Evolutionary conservation across 92 coral and sea anemone species (phyloP).

Genomic region (Porites lobata): DNA sequence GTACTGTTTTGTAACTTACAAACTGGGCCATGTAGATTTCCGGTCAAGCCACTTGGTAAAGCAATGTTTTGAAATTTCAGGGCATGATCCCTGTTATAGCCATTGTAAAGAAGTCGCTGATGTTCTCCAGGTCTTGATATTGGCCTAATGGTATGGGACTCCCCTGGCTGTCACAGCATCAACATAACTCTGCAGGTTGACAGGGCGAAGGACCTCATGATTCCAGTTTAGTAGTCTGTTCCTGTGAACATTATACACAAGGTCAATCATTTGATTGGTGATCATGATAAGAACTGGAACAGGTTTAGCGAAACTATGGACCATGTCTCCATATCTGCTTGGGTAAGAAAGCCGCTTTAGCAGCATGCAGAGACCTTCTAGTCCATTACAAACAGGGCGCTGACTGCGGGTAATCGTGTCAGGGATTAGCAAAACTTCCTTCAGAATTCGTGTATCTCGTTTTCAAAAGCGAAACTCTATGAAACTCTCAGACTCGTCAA

Average conservation of each 20-base stretch:
- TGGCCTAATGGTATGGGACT: neutral
- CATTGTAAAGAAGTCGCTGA: neutral
- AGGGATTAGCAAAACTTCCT: neutral
- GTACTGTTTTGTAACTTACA: no score
- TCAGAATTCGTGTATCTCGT: neutral
- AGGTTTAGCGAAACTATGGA: neutral
- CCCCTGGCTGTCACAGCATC: neutral
- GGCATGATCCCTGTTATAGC: no score
- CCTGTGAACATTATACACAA: no score
- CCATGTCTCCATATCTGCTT: neutral
- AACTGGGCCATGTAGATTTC: no score
- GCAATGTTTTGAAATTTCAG: no score
- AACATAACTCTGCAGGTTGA: neutral
- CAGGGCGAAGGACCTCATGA: no score
- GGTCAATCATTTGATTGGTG: neutral
- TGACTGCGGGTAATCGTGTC: neutral
- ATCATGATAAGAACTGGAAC: constrained; percentile 19
- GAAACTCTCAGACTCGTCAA: constrained; percentile 2
- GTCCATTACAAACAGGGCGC: neutral
- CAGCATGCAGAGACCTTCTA: constrained; percentile 7
- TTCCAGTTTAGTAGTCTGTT: no score
- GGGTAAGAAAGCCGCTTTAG: neutral
- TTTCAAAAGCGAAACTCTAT: neutral
- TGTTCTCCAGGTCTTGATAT: neutral
- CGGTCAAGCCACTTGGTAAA: no score